Evolutionary conservation across 2,113 vertebrate genomes (phyloP).

Genomic region (Rhinolophus ferrumequinum): DNA sequence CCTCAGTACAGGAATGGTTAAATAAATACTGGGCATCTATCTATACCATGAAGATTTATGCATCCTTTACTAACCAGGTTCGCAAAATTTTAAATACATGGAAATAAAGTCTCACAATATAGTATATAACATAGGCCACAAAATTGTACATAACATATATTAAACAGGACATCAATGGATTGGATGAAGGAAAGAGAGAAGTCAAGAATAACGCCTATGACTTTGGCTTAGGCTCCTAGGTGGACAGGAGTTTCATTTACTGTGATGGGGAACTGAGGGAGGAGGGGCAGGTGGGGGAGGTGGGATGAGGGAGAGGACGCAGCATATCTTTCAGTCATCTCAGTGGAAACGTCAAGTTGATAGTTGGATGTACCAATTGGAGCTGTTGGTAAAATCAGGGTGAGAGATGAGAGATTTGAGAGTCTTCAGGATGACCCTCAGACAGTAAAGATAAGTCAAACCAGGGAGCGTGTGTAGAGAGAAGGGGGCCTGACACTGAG

Average conservation of each 20-base stretch:
- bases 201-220: background rate
- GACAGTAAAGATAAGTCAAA: background rate
- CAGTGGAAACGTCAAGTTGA: background rate
- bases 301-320: no score
- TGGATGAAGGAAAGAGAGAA: background rate
- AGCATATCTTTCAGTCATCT: background rate
- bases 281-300: fast-evolving
- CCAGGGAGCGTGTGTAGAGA: background rate
- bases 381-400: background rate
- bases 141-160: background rate
- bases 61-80: background rate
- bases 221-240: background rate
- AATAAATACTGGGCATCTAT: background rate
- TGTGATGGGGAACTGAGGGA: fast-evolving
- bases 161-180: background rate
- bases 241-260: background rate
- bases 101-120: background rate
- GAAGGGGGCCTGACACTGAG: background rate
- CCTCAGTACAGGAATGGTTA: background rate
- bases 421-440: background rate
- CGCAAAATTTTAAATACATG: background rate
- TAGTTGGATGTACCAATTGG: background rate
- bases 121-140: background rate
- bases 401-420: background rate
- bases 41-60: background rate